These are phyloP conservation scores for Drosophila phalerata DNA, from an alignment of 2,888 invertebrate species.

Conservation along the genomic window DNA sequence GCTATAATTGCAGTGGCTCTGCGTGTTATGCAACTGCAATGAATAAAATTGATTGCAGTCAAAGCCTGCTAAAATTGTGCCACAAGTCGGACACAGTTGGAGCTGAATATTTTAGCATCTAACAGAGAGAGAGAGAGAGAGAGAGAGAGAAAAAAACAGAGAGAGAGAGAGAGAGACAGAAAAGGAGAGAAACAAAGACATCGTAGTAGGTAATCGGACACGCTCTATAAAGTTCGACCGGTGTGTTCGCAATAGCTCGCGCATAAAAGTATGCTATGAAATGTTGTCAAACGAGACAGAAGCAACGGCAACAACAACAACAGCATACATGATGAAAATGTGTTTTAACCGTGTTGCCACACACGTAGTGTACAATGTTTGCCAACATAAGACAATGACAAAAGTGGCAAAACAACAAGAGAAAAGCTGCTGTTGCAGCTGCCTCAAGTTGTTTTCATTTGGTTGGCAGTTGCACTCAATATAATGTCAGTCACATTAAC, in stretches of 20 bases:
- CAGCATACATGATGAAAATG: constrained; percentile 21
- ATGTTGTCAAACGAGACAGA: constrained; percentile 23
- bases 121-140: neutral
- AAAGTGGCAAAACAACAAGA: constrained; percentile 36
- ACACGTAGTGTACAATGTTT: constrained; percentile 46
- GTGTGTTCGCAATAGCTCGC: constrained; percentile 1
- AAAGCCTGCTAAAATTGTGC: constrained; percentile 25
- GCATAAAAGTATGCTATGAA: constrained; percentile 44
- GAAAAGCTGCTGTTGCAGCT: constrained; percentile 30
- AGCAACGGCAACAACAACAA: constrained; percentile 2
- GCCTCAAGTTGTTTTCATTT: constrained; percentile 62
- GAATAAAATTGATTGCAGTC: constrained; percentile 63
- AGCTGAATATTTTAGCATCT: neutral
- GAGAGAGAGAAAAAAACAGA: neutral
- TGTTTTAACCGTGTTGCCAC: constrained; percentile 30
- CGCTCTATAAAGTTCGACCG: constrained; percentile 11
- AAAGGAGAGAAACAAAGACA: constrained; percentile 4
- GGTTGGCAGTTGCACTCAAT: constrained; percentile 48
- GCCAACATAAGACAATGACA: constrained; percentile 41
- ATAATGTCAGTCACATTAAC: constrained; percentile 49
- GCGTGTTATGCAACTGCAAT: constrained; percentile 44
- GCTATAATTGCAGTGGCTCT: constrained; percentile 32
- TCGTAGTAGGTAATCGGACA: constrained; percentile 31
- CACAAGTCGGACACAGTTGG: constrained; percentile 19
- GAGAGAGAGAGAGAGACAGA: neutral